Conservation (phyloP, 2,797 vertebrate species). For the Pipistrellus kuhlii region DNA sequence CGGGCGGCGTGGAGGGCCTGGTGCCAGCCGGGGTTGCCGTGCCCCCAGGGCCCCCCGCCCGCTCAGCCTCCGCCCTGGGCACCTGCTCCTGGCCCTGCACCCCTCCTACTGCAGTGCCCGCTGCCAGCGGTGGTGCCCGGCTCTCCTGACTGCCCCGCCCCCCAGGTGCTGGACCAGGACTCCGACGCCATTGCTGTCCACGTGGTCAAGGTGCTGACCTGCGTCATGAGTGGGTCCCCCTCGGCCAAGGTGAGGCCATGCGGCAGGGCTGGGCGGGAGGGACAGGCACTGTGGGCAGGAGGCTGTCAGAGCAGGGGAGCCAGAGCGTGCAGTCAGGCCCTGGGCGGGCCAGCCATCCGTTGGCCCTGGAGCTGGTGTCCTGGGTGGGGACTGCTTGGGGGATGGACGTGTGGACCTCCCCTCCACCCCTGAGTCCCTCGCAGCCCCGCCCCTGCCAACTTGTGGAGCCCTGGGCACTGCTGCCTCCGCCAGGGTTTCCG, state of each 20-base stretch:
- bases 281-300: neutral
- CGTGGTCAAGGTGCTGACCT: conserved; percentile 94
- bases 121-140: neutral
- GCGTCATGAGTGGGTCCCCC: conserved; percentile 96
- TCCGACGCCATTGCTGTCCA: conserved; percentile 95
- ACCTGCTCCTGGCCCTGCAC: neutral
- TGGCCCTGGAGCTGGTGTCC: neutral
- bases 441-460: neutral
- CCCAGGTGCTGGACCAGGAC: conserved; percentile 90
- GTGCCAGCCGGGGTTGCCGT: neutral
- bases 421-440: neutral
- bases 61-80: neutral
- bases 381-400: neutral
- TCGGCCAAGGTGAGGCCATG: conserved; percentile 93
- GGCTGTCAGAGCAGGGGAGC: neutral
- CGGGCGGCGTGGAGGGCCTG: neutral
- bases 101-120: neutral
- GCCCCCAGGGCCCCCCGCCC: neutral
- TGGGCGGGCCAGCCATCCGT: neutral
- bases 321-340: neutral
- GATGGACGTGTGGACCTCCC: neutral
- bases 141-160: neutral
- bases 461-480: neutral
- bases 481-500: neutral
- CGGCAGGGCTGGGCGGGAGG: neutral